Percentiles rank a stretch among this genome's conserved stretches.
phyloP scores from a whole-genome alignment of 2,113 vertebrate species.

The Boulengeromyrus knoepffleri region DNA sequence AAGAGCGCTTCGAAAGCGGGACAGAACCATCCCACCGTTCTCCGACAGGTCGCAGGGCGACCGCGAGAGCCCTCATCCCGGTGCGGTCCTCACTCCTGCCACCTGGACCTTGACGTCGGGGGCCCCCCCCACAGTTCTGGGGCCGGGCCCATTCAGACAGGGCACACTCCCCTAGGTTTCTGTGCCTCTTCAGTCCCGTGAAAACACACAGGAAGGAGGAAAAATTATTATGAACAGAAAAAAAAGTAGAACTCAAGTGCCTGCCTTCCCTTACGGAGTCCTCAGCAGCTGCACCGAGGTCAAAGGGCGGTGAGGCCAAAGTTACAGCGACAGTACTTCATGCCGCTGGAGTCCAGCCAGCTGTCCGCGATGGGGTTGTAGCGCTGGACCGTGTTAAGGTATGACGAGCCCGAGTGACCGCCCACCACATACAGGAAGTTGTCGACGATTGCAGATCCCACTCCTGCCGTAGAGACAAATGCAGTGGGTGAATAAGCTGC shows the following conservation, averaged over 20 bases:
- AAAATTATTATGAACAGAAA: slow-evolving; percentile 35
- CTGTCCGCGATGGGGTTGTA: slow-evolving; percentile 89
- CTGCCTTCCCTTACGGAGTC: slow-evolving; percentile 31
- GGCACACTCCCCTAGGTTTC: slow-evolving; percentile 18
- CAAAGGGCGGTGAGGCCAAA: slow-evolving; percentile 94
- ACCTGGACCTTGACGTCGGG: not conserved
- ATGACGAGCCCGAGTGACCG: slow-evolving; percentile 93
- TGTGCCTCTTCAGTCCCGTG: slow-evolving; percentile 35
- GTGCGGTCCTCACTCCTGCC: not conserved
- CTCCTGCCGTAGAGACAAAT: slow-evolving; percentile 58
- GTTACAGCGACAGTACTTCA: slow-evolving; percentile 96
- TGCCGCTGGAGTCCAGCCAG: slow-evolving; percentile 92
- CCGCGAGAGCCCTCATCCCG: slow-evolving; percentile 37
- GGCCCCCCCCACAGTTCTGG: slow-evolving; percentile 11
- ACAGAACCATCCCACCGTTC: slow-evolving; percentile 41
- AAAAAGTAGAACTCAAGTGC: slow-evolving; percentile 36
- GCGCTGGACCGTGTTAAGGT: slow-evolving; percentile 90
- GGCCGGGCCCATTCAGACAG: slow-evolving; percentile 28
- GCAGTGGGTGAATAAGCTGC: too few species aligned
- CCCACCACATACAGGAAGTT: slow-evolving; percentile 95
- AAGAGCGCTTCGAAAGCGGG: slow-evolving; percentile 18
- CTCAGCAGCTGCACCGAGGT: slow-evolving; percentile 48
- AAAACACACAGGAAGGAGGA: slow-evolving; percentile 36
- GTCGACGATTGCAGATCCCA: slow-evolving; percentile 89
- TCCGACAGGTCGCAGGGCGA: slow-evolving; percentile 43